These are phyloP conservation scores for Orchesella cincta DNA, from an alignment of 1,140 invertebrate species.

Conservation along the genomic window DNA sequence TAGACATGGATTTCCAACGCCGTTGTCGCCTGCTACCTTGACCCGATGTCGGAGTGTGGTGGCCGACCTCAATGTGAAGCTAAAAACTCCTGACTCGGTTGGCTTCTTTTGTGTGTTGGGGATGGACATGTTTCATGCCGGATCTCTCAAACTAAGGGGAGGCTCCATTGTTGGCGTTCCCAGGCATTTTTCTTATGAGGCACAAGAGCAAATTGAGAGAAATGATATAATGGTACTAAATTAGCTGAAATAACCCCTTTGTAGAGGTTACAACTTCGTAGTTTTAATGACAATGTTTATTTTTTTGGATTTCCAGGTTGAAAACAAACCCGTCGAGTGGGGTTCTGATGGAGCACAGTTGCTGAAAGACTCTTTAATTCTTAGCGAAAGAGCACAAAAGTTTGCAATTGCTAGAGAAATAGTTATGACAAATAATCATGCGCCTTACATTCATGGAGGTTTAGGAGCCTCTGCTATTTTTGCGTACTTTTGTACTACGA, in stretches of 20 bases:
- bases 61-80: conserved; percentile 59
- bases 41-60: conserved; percentile 59
- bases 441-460: conserved; percentile 60
- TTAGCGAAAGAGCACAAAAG: conserved; percentile 73
- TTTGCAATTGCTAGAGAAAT: conserved; percentile 77
- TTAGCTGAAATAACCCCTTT: background rate
- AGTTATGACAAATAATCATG: conserved; percentile 61
- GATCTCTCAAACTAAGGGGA: conserved; percentile 55
- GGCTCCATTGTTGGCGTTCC: conserved; percentile 68
- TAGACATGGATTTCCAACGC: conserved; percentile 58
- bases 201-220: conserved; percentile 58
- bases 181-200: conserved; percentile 62
- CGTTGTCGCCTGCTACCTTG: conserved; percentile 55
- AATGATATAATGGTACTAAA: conserved; percentile 58
- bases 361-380: conserved; percentile 66
- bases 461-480: conserved; percentile 59
- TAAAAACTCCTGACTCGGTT: conserved; percentile 53
- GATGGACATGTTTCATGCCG: conserved; percentile 65
- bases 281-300: background rate
- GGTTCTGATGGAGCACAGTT: conserved; percentile 62
- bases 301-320: conserved; percentile 47
- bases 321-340: conserved; percentile 64
- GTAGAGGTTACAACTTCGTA: background rate
- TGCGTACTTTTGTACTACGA: conserved; percentile 59
- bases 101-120: conserved; percentile 66